Conservation (phyloP, 2,888 invertebrate species). For the Chymomyza fuscimana region DNA sequence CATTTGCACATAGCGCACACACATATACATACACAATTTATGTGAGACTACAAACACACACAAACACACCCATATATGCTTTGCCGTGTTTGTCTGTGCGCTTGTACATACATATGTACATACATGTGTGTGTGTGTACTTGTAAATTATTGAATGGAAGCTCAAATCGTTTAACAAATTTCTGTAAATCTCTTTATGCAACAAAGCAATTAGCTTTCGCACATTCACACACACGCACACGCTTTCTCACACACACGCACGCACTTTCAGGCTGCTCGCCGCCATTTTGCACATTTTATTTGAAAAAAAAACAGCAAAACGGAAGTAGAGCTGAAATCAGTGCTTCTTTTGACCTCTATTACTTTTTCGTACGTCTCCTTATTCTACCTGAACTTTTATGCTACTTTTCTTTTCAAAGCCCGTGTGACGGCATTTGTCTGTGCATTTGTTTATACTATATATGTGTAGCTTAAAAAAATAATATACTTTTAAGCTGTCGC, state of each 20-base stretch:
- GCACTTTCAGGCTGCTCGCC: conserved; percentile 21
- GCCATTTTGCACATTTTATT: conserved; percentile 17
- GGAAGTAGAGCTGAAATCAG: conserved; percentile 66
- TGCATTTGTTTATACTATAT: conserved; percentile 3
- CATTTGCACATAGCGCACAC: conserved; percentile 35
- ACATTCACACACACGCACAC: conserved; percentile 33
- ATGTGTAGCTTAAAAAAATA: neutral
- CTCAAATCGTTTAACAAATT: conserved; percentile 51
- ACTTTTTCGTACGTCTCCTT: conserved; percentile 54
- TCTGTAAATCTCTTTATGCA: conserved; percentile 31
- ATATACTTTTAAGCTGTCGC: conserved; percentile 10
- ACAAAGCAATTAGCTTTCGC: conserved; percentile 14
- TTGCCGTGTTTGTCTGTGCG: conserved; percentile 13
- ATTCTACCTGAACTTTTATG: conserved; percentile 20
- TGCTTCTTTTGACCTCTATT: conserved; percentile 76
- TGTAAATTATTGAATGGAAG: conserved; percentile 48
- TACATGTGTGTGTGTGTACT: conserved; percentile 18
- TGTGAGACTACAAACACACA: conserved; percentile 25
- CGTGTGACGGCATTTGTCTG: conserved; percentile 29
- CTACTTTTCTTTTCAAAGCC: conserved; percentile 37
- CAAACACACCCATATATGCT: neutral
- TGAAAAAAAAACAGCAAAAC: neutral
- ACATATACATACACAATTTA: conserved; percentile 35
- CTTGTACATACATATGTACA: conserved; percentile 17
- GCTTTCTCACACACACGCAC: conserved; percentile 23